Percentiles rank a stretch among this genome's conserved stretches.
These are phyloP conservation scores for Rhyacophila evoluta DNA, from an alignment of 2,888 invertebrate species.

Conservation along the genomic window DNA sequence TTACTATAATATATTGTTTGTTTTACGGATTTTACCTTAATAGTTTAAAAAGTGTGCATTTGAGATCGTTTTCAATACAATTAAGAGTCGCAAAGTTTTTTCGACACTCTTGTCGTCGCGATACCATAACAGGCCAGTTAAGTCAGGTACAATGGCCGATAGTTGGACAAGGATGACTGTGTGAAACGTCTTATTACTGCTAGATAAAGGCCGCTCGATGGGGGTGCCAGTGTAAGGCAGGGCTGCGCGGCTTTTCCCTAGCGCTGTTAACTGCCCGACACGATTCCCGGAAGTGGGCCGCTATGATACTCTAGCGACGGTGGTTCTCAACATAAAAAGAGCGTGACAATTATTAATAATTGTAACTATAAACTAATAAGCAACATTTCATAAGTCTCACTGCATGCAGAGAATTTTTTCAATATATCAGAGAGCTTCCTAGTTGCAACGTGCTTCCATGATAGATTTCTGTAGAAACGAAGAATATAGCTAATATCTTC, in stretches of 20 bases:
- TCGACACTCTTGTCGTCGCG: background rate
- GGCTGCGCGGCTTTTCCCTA: conserved; percentile 33
- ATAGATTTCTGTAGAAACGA: too few relatives aligned
- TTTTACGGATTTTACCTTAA: too few relatives aligned
- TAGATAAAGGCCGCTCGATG: conserved; percentile 42
- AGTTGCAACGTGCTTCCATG: too few relatives aligned
- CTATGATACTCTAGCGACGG: background rate
- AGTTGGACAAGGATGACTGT: conserved; percentile 45
- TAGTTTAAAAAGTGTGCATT: too few relatives aligned
- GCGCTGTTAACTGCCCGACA: conserved; percentile 8
- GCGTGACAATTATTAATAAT: too few relatives aligned
- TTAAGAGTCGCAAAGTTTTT: background rate
- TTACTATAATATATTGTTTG: too few relatives aligned
- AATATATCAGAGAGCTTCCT: too few relatives aligned
- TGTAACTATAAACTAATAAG: too few relatives aligned
- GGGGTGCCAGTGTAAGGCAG: conserved; percentile 46
- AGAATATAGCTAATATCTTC: too few relatives aligned
- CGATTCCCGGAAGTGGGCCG: conserved; percentile 49
- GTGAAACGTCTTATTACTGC: conserved; percentile 42
- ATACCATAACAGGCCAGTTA: conserved; percentile 32
- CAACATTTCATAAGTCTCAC: too few relatives aligned
- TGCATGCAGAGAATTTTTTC: too few relatives aligned
- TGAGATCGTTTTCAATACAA: too few relatives aligned
- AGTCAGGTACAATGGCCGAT: conserved; percentile 32
- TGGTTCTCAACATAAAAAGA: background rate